Percentiles rank a stretch among this genome's conserved stretches.
phyloP scores from a whole-genome alignment of 2,113 vertebrate species.

The Odocoileus virginianus region DNA sequence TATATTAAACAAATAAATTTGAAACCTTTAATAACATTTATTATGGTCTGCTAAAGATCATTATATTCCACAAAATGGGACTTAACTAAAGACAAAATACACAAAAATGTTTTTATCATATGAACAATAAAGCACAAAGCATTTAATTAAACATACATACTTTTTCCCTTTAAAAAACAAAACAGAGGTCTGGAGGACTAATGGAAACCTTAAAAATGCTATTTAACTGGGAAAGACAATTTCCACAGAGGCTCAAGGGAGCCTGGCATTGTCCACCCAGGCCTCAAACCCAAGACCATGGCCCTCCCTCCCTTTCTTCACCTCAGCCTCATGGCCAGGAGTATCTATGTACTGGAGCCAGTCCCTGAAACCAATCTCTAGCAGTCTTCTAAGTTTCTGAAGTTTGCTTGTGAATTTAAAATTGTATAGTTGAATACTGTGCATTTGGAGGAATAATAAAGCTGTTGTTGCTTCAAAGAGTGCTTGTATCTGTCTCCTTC shows the following conservation, averaged over 20 bases:
- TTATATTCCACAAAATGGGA: not conserved
- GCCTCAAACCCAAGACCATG: not conserved
- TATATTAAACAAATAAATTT: not conserved
- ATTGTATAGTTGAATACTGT: conserved; percentile 46
- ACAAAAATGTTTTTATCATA: not conserved
- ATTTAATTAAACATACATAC: not conserved
- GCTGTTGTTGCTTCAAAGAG: conserved; percentile 43
- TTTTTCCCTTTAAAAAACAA: not conserved
- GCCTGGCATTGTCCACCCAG: not conserved
- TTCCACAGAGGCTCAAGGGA: not conserved
- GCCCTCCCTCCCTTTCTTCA: not conserved
- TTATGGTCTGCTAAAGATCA: not conserved
- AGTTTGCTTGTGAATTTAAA: conserved; percentile 28
- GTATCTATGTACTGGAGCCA: not conserved
- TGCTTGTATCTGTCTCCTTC: conserved; percentile 64
- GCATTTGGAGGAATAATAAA: conserved; percentile 64
- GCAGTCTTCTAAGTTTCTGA: not conserved
- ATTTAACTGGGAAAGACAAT: not conserved
- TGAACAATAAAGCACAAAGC: not conserved
- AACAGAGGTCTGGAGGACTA: not conserved
- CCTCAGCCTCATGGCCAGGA: not conserved
- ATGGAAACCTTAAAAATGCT: not conserved
- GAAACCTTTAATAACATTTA: not conserved
- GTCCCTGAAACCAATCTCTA: not conserved
- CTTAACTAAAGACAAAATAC: not conserved